A percentile compares a stretch with the other conserved stretches of the same genome.
phyloP scores from a whole-genome alignment of 2,113 vertebrate species.

The Cepphus grylle region DNA sequence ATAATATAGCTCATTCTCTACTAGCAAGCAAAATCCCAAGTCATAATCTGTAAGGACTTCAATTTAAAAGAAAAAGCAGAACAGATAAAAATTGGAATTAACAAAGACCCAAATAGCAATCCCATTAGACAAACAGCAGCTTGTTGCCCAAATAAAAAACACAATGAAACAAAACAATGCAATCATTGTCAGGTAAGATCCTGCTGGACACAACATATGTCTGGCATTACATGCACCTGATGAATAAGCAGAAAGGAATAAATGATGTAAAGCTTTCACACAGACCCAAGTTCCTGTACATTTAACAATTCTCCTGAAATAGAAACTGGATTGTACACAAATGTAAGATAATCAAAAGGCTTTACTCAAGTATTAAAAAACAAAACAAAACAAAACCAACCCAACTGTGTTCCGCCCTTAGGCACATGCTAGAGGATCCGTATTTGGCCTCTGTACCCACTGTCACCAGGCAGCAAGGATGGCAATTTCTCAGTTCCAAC shows the following conservation, averaged over 20 bases:
- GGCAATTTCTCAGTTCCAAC: background rate
- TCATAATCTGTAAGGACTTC: background rate
- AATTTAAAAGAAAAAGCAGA: background rate
- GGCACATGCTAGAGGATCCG: background rate
- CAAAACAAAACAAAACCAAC: no score
- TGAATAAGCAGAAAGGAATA: background rate
- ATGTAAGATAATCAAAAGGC: background rate
- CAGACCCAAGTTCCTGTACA: background rate
- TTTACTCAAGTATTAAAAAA: background rate
- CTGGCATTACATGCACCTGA: background rate
- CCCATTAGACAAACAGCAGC: background rate
- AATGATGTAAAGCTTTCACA: background rate
- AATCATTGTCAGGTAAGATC: background rate
- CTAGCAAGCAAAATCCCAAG: background rate
- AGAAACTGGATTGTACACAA: background rate
- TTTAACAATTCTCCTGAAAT: background rate
- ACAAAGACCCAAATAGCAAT: background rate
- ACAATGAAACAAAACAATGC: background rate
- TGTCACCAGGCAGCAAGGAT: background rate
- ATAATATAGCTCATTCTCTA: background rate
- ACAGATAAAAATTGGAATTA: background rate
- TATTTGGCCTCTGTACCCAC: background rate
- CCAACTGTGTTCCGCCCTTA: background rate
- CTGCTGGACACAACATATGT: background rate
- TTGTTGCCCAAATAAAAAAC: background rate